phyloP scores from a whole-genome alignment of 2,888 invertebrate species.

The Ormyrus nitidulus region DNA sequence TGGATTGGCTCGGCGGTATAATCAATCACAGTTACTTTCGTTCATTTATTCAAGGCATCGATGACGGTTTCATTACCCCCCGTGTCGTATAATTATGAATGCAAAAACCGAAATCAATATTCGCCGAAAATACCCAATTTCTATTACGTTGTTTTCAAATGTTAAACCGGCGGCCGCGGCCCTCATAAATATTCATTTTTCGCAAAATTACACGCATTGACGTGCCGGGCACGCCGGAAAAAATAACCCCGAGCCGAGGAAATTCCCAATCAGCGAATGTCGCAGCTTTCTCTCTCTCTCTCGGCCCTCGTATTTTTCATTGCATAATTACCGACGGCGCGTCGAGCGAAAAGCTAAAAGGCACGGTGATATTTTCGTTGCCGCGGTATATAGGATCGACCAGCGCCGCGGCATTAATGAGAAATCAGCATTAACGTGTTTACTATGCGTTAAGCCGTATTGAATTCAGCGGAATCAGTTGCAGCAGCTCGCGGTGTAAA shows the following conservation, averaged over 20 bases:
- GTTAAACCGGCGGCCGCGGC: constrained; percentile 14
- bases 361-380: constrained; percentile 32
- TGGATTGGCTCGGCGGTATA: too few relatives aligned
- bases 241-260: constrained; percentile 10
- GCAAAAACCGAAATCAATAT: constrained; percentile 46
- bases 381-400: background rate
- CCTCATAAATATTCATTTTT: constrained; percentile 46
- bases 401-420: constrained; percentile 12
- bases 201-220: constrained; percentile 25
- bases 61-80: constrained; percentile 18
- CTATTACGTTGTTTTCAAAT: constrained; percentile 38
- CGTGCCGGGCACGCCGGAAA: constrained; percentile 2
- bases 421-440: constrained; percentile 23
- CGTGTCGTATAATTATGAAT: constrained; percentile 15
- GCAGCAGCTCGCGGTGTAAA: too few relatives aligned
- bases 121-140: constrained; percentile 24
- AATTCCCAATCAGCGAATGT: constrained; percentile 44
- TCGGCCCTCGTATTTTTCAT: constrained; percentile 17
- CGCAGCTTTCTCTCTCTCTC: background rate
- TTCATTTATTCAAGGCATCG: constrained; percentile 34
- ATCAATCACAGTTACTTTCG: constrained; percentile 20
- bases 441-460: background rate
- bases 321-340: constrained; percentile 25
- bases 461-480: background rate
- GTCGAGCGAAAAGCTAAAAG: background rate